A percentile compares a stretch with the other conserved stretches of the same genome.
phyloP scores from a whole-genome alignment of 1,140 invertebrate species.

The Hylyphantes graminicola region DNA sequence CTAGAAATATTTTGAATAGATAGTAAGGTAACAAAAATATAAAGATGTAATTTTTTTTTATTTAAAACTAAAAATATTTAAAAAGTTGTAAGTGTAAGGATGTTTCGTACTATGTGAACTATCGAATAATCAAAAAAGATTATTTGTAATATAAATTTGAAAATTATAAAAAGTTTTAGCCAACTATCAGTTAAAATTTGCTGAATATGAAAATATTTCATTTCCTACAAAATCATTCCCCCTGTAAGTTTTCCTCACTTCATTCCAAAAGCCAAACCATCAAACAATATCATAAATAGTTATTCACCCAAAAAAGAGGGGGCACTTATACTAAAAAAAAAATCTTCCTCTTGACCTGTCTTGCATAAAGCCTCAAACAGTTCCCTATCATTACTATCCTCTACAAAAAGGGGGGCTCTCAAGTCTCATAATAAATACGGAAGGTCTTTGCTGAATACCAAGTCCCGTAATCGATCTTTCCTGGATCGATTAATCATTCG shows the following conservation, averaged over 20 bases:
- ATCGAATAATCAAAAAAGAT: too few species aligned
- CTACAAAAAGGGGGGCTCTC: neutral
- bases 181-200: neutral
- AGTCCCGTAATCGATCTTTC: constrained; percentile 1
- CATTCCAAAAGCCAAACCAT: too few species aligned
- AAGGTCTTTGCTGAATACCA: constrained; percentile 18
- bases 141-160: too few species aligned
- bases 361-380: neutral
- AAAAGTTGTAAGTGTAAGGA: too few species aligned
- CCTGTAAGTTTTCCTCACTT: too few species aligned
- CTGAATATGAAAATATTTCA: neutral
- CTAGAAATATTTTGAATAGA: too few species aligned
- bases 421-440: constrained; percentile 21
- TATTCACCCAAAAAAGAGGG: constrained; percentile 14
- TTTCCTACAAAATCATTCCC: neutral
- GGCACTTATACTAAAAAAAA: neutral
- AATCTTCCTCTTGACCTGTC: constrained; percentile 5
- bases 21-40: too few species aligned
- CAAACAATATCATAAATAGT: neutral
- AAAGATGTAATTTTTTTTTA: too few species aligned
- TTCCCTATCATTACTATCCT: too few species aligned
- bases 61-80: too few species aligned
- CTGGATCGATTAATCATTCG: neutral
- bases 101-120: too few species aligned
- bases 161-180: too few species aligned